These are phyloP conservation scores for Calypte anna DNA, from an alignment of 2,113 vertebrate genomes.

Conservation along the genomic window DNA sequence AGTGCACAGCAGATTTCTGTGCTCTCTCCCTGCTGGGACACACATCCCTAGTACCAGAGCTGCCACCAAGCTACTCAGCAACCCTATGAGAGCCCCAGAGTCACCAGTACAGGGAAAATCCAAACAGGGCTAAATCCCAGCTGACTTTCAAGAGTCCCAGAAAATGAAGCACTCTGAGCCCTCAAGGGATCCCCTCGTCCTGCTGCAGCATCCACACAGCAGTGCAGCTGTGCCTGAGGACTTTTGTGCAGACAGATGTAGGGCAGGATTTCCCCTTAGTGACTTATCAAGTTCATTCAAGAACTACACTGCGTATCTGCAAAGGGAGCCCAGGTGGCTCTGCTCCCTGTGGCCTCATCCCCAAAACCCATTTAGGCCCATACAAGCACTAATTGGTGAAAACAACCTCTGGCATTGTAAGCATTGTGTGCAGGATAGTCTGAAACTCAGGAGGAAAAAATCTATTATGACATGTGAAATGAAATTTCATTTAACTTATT, in stretches of 20 bases:
- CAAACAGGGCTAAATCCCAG: not conserved
- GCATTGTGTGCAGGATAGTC: not conserved
- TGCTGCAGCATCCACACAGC: not conserved
- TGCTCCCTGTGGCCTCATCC: not conserved
- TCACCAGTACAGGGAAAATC: not conserved
- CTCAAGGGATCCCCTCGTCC: not conserved
- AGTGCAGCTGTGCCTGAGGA: not conserved
- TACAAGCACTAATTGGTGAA: not conserved
- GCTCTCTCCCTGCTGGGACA: fast-evolving
- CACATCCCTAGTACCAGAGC: not conserved
- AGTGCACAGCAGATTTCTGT: fast-evolving
- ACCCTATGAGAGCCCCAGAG: not conserved
- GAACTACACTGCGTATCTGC: not conserved
- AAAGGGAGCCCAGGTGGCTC: not conserved
- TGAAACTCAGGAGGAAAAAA: not conserved
- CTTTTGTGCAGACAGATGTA: not conserved
- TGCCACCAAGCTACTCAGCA: not conserved
- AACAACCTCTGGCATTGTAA: not conserved
- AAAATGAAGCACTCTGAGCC: not conserved
- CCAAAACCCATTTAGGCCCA: not conserved
- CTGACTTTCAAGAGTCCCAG: not conserved
- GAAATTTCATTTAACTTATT: not conserved
- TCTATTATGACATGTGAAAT: not conserved
- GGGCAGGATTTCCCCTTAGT: conserved; percentile 3
- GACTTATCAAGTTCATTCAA: not conserved